These are phyloP conservation scores for Nemoura dubitans DNA, from an alignment of 2,888 invertebrate species.

Conservation along the genomic window DNA sequence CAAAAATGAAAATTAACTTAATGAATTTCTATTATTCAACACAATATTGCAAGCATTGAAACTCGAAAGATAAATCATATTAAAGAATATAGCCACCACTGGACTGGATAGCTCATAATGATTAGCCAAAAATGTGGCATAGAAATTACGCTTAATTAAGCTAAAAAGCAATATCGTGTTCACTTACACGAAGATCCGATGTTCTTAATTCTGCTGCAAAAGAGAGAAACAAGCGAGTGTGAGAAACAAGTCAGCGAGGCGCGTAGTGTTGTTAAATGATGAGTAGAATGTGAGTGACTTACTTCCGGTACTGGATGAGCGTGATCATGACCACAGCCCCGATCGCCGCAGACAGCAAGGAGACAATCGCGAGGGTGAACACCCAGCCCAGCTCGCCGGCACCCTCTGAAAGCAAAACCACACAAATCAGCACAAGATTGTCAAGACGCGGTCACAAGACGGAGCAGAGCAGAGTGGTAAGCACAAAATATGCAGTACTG, in stretches of 20 bases:
- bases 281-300: constrained; percentile 54
- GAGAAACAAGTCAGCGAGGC: constrained; percentile 22
- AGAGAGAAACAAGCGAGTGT: constrained; percentile 43
- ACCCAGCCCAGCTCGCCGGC: constrained; percentile 75
- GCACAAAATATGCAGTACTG: too few relatives aligned
- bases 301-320: constrained; percentile 74
- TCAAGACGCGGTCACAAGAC: too few relatives aligned
- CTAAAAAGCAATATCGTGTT: too few relatives aligned
- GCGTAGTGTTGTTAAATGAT: neutral
- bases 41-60: too few relatives aligned
- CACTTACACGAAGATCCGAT: constrained; percentile 56
- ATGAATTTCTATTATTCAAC: too few relatives aligned
- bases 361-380: constrained; percentile 74
- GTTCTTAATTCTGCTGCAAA: constrained; percentile 56
- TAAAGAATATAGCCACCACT: too few relatives aligned
- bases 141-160: neutral
- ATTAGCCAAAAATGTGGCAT: neutral
- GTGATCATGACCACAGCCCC: constrained; percentile 78
- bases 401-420: neutral
- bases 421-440: too few relatives aligned
- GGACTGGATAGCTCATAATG: too few relatives aligned
- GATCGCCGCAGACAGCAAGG: constrained; percentile 73
- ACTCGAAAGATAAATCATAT: too few relatives aligned
- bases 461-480: too few relatives aligned
- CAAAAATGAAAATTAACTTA: too few relatives aligned